Base-by-base conservation (phyloP, 1,140 invertebrate genomes). In the Thereuonema tuberculata region DNA sequence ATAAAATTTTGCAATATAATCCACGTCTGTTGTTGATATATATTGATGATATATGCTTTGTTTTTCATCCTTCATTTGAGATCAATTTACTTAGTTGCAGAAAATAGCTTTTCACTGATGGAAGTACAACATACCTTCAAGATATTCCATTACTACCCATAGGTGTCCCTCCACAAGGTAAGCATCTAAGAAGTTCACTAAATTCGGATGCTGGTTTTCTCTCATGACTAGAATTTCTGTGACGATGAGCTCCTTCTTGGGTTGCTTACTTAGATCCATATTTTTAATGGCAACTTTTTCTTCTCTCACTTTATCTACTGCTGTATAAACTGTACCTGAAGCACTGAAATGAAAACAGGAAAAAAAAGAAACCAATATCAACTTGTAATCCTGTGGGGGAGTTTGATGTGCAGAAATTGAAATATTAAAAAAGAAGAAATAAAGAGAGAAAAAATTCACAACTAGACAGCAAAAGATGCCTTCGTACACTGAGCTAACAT, bases 121-220 rank as follows among this genome's bases (percentile, higher is more conserved):
- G n/a, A n/a, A n/a, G n/a, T n/a, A n/a, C n/a, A n/a, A n/a, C n/a
- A 12, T 62, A 54, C 52, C 49, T 62, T 58, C 49, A n/a, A 61
- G 31, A 28, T 54, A 62, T 29, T 62, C 49, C 37, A 63, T 54
- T 64, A 67, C 66, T 66, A 84, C 93, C 92, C 92, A 97, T 1
- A 98, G 77, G 73, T 96, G 89, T 65, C 96, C 88, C 29, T 85
- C 82, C 20, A 87, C 83, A 27, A 94, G 77, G 75, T 94, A 97
- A 20, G 86, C 87, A 67, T 98, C 93, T 0, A 98, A 77, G 70
- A 96, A 98, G 72, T 99, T 99, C 0, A 99, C 95, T 64, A 98
- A 78, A 75, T 99, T 99, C 62, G 89, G 88, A 74, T 98, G 95
- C 68, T 89, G 85, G 67, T 93, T 89, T 70, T 90, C 88, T 71